A percentile compares a stretch with the other conserved stretches of the same genome.
Evolutionary conservation across 1,140 invertebrate genomes (phyloP).

Genomic region (Drosophila bifasciata): DNA sequence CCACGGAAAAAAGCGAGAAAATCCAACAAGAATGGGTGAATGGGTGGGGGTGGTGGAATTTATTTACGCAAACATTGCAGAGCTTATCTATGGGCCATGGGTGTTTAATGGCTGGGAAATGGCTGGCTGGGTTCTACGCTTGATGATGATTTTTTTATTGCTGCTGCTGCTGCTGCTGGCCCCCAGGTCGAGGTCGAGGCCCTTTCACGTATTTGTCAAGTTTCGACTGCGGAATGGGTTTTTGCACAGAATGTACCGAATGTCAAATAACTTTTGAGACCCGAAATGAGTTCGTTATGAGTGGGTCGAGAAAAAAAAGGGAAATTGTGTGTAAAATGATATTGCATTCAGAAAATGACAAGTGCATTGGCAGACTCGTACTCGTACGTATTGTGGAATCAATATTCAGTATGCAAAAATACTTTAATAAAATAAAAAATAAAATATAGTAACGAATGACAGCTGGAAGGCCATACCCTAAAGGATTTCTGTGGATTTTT

Average conservation of each 20-base stretch:
- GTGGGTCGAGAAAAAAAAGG: background rate
- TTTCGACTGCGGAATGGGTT: background rate
- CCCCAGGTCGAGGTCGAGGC: conserved; percentile 32
- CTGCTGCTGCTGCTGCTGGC: conserved; percentile 12
- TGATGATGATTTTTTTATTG: conserved; percentile 53
- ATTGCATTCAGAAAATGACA: too few relatives aligned
- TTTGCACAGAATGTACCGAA: too few relatives aligned
- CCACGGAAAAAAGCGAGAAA: background rate
- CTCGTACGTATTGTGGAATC: too few relatives aligned
- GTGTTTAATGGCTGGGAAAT: conserved; percentile 45
- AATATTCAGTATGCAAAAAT: too few relatives aligned
- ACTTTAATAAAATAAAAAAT: too few relatives aligned
- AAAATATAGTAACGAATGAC: too few relatives aligned
- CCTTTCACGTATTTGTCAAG: conserved; percentile 25
- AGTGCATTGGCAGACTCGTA: too few relatives aligned
- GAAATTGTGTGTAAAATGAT: background rate
- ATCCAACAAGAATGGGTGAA: too few relatives aligned
- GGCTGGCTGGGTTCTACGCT: conserved; percentile 34
- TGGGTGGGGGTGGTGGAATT: conserved; percentile 18
- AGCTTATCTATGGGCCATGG: conserved; percentile 56
- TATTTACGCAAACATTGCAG: conserved; percentile 62
- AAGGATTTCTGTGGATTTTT: too few relatives aligned
- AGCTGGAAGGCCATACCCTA: too few relatives aligned
- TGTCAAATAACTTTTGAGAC: conserved; percentile 19
- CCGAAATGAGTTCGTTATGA: conserved; percentile 13